phyloP scores from a whole-genome alignment of 1,140 invertebrate genomes.

The Samia ricini region DNA sequence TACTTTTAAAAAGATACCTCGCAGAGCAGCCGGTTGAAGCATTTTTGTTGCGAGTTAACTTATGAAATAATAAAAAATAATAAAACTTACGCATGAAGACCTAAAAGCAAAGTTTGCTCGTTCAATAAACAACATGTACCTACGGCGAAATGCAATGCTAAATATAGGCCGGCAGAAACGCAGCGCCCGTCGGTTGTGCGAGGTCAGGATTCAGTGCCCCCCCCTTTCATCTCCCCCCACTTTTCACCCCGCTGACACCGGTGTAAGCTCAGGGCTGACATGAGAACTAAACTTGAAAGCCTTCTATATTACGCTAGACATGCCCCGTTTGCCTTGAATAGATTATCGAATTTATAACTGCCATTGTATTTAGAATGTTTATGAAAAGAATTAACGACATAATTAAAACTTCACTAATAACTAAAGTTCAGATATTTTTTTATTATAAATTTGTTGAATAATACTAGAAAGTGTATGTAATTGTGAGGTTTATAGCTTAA shows the following conservation, averaged over 20 bases:
- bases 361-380: background rate
- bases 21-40: too few species aligned
- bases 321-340: background rate
- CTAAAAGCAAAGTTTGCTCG: conserved; percentile 11
- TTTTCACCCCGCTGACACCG: conserved; percentile 2
- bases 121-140: conserved; percentile 44
- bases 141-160: conserved; percentile 63
- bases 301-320: conserved; percentile 16
- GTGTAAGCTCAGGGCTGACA: conserved; percentile 17
- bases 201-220: conserved; percentile 58
- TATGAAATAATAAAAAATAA: too few species aligned
- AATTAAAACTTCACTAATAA: background rate
- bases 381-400: background rate
- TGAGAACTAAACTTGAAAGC: conserved; percentile 27
- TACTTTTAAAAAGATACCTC: too few species aligned
- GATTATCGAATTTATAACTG: too few species aligned
- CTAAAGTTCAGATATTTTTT: background rate
- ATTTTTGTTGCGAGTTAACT: too few species aligned
- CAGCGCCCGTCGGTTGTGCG: conserved; percentile 46
- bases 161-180: conserved; percentile 61
- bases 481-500: background rate
- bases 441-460: background rate
- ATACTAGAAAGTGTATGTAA: background rate
- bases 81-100: background rate
- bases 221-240: conserved; percentile 20